Conservation (phyloP, 2,888 invertebrate species). For the Oasisia sp. region DNA sequence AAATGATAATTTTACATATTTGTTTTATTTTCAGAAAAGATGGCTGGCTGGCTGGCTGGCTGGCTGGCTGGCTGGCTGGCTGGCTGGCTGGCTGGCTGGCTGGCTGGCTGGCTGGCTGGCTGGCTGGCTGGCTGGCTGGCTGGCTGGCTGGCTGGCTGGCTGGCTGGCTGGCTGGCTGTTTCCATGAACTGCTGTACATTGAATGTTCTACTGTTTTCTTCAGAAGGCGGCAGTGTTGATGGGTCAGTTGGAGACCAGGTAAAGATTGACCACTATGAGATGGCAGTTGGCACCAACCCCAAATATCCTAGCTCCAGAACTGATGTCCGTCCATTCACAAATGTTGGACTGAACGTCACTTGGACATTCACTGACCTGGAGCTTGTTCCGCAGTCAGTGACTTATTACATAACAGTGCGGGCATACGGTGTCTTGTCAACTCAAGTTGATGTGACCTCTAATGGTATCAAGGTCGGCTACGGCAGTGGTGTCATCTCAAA, state of each 20-base stretch:
- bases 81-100: no score
- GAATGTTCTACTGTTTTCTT: neutral
- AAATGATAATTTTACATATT: no score
- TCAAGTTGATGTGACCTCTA: constrained; percentile 45
- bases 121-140: no score
- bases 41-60: no score
- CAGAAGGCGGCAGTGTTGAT: neutral
- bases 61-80: no score
- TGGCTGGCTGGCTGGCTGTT: no score
- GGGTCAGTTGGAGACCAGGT: constrained; percentile 40
- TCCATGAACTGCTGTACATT: neutral
- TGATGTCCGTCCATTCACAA: constrained; percentile 47
- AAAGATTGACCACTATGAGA: constrained; percentile 45
- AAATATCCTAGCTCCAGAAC: constrained; percentile 45
- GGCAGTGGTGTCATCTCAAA: neutral
- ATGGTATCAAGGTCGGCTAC: constrained; percentile 47
- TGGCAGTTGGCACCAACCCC: constrained; percentile 49
- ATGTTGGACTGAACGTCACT: constrained; percentile 46
- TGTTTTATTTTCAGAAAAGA: no score
- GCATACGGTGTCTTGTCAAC: constrained; percentile 45
- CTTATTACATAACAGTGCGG: constrained; percentile 50
- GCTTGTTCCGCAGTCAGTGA: constrained; percentile 39
- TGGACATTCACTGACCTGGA: constrained; percentile 46
- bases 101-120: no score
- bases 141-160: no score